Evolutionary conservation across 2,113 vertebrate species (phyloP), one percentile per base, ranked within the genome.

Genomic region (Heliornis fulica): DNA sequence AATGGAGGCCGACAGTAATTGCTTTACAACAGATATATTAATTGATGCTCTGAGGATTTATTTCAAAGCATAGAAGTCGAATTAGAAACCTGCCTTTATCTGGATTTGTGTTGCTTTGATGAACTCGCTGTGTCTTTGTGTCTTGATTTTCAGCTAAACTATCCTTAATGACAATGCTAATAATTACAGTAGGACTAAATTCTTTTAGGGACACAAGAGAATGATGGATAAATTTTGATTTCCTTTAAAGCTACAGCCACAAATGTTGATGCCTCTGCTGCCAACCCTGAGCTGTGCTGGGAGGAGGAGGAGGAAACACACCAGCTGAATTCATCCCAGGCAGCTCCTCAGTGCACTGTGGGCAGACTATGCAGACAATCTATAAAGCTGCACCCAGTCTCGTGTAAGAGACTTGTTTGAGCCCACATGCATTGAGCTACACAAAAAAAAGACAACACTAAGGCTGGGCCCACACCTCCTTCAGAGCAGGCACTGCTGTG

Each of bases 1-100:
- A 54, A 87, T 32, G 72, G 92, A 64, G 66, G 74, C 91, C 83
- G 92, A 71, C 90, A 48, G 94, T 94, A 98, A 98, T 97, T 97
- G 96, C 97, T 98, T 96, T 97, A 91, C 93, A 82, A 69, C 85
- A 82, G 86, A 86, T 45, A 43, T 48, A 89, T 81, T 96, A 97
- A 98, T 94, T 97, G 97, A 97, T 83, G 94, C 93, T 97, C 95
- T 86, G 81, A 97, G 95, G 97, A 96, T 96, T 98, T 94, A 93
- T 97, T 98, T 97, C 93, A 78, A 93, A 96, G 96, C 91, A 85
- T 15, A 70, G 57, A 83, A 97, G 95, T 90, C 48, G 59, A 93
- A 97, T 97, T 96, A 93, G 93, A 90, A 96, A 45, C 69, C 82
- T 87, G 72, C 60, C 93, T 94, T 97, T 70, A 96, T 96, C 96